A percentile compares a stretch with the other conserved stretches of the same genome.
Conservation (phyloP, 1,140 invertebrate species). For the Centruroides sculpturatus region DNA sequence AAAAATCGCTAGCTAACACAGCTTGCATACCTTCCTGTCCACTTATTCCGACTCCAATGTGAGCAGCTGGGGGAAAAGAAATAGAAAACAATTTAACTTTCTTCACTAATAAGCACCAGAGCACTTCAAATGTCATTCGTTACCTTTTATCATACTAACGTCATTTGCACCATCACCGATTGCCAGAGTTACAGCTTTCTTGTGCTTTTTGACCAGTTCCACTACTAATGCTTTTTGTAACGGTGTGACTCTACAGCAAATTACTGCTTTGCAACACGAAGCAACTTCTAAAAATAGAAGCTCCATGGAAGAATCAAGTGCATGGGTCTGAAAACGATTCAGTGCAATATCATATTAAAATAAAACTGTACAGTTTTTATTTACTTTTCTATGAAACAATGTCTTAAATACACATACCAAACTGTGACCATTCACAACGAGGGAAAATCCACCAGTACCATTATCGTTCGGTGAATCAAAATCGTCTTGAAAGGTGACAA, state of each 20-base stretch:
- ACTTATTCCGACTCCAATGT: conserved; percentile 97
- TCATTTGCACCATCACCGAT: conserved; percentile 99
- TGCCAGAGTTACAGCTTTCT: conserved; percentile 83
- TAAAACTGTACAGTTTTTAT: background rate
- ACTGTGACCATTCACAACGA: conserved; percentile 95
- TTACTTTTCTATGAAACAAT: background rate
- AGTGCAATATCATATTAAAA: background rate
- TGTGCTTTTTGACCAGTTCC: conserved; percentile 85
- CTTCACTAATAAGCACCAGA: background rate
- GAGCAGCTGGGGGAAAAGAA: conserved; percentile 54
- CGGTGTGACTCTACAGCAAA: conserved; percentile 94
- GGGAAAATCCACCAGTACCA: conserved; percentile 59
- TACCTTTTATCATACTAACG: conserved; percentile 99
- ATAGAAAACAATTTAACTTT: background rate
- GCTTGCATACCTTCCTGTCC: conserved; percentile 98
- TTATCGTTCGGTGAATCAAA: conserved; percentile 19
- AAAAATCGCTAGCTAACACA: conserved; percentile 92
- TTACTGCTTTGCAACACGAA: conserved; percentile 46
- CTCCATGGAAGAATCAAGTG: conserved; percentile 78
- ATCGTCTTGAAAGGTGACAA: conserved; percentile 19
- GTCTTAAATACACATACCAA: conserved; percentile 35
- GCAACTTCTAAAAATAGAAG: conserved; percentile 57
- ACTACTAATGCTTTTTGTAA: conserved; percentile 96
- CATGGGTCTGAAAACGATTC: conserved; percentile 40
- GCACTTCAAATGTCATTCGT: conserved; percentile 2